Conservation (phyloP, 2,113 vertebrate species). For the Neotoma lepida region DNA sequence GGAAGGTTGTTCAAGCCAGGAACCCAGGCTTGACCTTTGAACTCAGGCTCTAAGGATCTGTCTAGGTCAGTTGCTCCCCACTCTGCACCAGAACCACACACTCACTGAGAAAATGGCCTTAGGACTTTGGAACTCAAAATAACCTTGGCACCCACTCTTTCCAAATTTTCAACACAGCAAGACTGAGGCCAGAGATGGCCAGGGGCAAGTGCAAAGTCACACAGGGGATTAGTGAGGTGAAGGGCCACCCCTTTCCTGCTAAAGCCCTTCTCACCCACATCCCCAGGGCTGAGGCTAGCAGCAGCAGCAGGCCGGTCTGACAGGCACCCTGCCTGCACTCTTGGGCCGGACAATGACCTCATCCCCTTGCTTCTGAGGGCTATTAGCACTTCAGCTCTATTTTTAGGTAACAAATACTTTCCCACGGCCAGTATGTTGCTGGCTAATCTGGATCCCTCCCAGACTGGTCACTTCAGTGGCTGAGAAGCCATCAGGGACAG, state of each 20-base stretch:
- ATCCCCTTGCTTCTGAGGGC: not conserved
- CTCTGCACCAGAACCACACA: not conserved
- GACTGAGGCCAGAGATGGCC: not conserved
- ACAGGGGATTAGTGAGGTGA: not conserved
- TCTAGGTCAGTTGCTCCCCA: not conserved
- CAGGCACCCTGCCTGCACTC: not conserved
- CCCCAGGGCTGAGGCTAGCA: not conserved
- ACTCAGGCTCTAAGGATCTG: not conserved
- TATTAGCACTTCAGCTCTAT: conserved; percentile 58
- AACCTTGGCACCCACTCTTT: not conserved
- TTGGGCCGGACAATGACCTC: not conserved
- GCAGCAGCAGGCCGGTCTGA: not conserved
- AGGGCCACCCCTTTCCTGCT: not conserved
- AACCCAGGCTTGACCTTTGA: not conserved
- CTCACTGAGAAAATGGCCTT: not conserved
- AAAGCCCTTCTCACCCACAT: not conserved
- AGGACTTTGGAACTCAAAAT: not conserved
- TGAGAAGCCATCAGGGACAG: not conserved
- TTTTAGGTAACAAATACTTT: conserved; percentile 70
- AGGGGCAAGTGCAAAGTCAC: not conserved
- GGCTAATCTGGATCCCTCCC: conserved; percentile 19
- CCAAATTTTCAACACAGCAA: not conserved
- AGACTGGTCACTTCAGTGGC: not conserved
- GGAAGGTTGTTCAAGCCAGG: not conserved
- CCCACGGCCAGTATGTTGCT: conserved; percentile 22